Evolutionary conservation across 2,113 vertebrate genomes (phyloP), one percentile per base, ranked within the genome.

Genomic region (Oxyura jamaicensis): DNA sequence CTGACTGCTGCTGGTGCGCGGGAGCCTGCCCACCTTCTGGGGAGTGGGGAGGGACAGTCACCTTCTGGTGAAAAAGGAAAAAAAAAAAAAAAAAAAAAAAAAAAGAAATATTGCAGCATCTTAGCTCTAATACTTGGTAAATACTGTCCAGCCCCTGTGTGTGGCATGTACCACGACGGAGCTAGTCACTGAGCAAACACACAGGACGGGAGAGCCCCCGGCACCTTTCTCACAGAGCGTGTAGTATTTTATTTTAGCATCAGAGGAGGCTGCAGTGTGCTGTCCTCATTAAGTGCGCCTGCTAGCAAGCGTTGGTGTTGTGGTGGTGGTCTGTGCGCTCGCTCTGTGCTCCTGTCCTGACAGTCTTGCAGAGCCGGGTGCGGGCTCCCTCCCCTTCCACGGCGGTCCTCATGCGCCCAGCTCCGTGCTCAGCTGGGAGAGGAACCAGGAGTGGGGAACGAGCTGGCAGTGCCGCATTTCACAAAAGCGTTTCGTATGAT

Each of bases 1-100:
- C 18, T 39, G 16, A 22, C 16, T 39, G 16, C 53, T 68, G 58
- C 53, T 55, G 29, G 9, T 19, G 42, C 7, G 1, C 35, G 13
- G 28, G 14, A 80, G 26, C 44, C 18, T 50, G 0, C 20, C 62
- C 0, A 0, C 26, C n/a, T 81, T 66, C 26, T 41, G 60, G n/a
- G n/a, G 10, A n/a, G 4, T 5, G 7, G 20, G 36, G 6, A 74
- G 60, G 80, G 44, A 52, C 65, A 42, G 16, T n/a, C 3, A 4
- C 33, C 19, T 56, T 73, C 59, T 15, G 44, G 44, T 46, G 44
- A 46, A 46, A 19, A 46, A 46, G 8, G 18, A 3, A 46, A 19
- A 46, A 46, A 44, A 44, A 44, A 44, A 44, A 44, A 44, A 44
- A 44, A 44, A 17, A 41, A 41, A 17, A 8, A 22, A 26, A 7